Evolutionary conservation across 2,888 invertebrate species (phyloP).

Genomic region (Papilio elwesi): DNA sequence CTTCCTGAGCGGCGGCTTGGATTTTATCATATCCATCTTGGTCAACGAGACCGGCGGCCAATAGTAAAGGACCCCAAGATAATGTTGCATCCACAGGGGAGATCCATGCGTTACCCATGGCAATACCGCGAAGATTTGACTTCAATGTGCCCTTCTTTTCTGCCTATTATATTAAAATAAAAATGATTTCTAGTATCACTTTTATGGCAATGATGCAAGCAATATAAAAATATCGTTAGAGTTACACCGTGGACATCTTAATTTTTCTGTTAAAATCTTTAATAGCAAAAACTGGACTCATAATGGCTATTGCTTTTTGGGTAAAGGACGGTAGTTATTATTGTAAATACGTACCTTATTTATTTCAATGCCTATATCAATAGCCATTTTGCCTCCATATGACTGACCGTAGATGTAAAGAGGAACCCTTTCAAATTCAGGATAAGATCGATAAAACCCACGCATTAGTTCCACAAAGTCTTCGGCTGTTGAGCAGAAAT

Average conservation of each 20-base stretch:
- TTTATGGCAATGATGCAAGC: too few species aligned
- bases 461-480: constrained; percentile 91
- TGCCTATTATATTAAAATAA: constrained; percentile 73
- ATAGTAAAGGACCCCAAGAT: constrained; percentile 92
- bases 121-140: constrained; percentile 90
- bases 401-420: constrained; percentile 95
- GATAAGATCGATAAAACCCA: constrained; percentile 86
- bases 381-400: constrained; percentile 97
- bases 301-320: constrained; percentile 8
- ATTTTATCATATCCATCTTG: constrained; percentile 85
- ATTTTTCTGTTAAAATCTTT: too few species aligned
- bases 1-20: constrained; percentile 80
- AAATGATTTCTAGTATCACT: too few species aligned
- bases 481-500: constrained; percentile 71
- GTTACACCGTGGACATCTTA: too few species aligned
- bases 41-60: constrained; percentile 90
- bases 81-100: constrained; percentile 93
- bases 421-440: constrained; percentile 89
- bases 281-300: too few species aligned
- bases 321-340: too few species aligned
- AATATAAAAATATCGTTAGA: too few species aligned
- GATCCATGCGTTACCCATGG: constrained; percentile 95
- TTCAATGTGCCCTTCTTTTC: constrained; percentile 85
- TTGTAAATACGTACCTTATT: constrained; percentile 73
- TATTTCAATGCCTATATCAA: constrained; percentile 89